phyloP scores from a whole-genome alignment of 1,140 invertebrate species.

The Bombus cullumanus region DNA sequence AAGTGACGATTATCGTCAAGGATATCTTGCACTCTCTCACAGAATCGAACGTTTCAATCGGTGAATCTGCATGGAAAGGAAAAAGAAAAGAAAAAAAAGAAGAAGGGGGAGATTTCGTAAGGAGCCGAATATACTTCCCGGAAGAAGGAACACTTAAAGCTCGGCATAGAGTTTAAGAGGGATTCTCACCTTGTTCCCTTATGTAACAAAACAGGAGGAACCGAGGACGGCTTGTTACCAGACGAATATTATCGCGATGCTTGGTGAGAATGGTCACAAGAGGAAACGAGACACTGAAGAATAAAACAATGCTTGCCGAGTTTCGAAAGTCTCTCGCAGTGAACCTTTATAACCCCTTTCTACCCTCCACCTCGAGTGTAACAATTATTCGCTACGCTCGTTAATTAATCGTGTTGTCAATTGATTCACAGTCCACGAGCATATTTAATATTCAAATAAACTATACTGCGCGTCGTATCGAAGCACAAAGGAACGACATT shows the following conservation, averaged over 20 bases:
- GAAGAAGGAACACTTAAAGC: slow-evolving; percentile 39
- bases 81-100: background rate
- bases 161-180: slow-evolving; percentile 34
- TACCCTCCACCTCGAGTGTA: slow-evolving; percentile 17
- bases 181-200: slow-evolving; percentile 56
- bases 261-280: slow-evolving; percentile 80
- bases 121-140: slow-evolving; percentile 42
- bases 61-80: background rate
- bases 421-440: background rate
- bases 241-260: slow-evolving; percentile 62
- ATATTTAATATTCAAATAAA: background rate
- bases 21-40: background rate
- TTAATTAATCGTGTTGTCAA: slow-evolving; percentile 25
- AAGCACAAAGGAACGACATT: too few relatives aligned
- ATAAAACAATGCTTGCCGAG: slow-evolving; percentile 59
- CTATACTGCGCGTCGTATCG: too few relatives aligned
- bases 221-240: slow-evolving; percentile 36
- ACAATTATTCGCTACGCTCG: slow-evolving; percentile 37
- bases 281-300: slow-evolving; percentile 70
- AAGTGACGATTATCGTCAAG: background rate
- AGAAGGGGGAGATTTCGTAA: slow-evolving; percentile 18
- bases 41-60: background rate
- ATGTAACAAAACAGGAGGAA: slow-evolving; percentile 55
- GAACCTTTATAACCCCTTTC: background rate
- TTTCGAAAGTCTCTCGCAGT: slow-evolving; percentile 64